Evolutionary conservation across 2,797 vertebrate genomes (phyloP), one percentile per base, ranked within the genome.

Genomic region (Antennarius maculatus): DNA sequence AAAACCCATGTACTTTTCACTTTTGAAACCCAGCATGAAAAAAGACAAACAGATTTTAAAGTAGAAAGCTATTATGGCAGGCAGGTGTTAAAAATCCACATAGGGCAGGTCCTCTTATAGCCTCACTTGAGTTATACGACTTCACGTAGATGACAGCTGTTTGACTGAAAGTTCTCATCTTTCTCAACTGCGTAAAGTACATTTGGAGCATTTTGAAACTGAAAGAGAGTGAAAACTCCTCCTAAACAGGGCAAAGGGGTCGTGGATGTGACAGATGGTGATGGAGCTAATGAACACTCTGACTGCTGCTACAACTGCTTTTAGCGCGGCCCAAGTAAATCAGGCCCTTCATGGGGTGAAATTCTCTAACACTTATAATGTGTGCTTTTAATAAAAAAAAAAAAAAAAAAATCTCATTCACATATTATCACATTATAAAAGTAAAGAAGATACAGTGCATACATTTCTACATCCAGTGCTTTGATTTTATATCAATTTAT

Each of bases 231-330:
- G 27, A 76, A 77, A 80, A 76, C 84, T 61, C 76, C 76, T 86
- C 86, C 89, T 61, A 87, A 86, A 66, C 83, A 71, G 77, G 78
- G 66, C 84, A 79, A 52, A 66, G 29, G 60, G 71, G 66, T 7
- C 14, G 28, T 71, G 66, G 57, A 66, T 63, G 78, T 76, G 63
- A 76, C 57, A 71, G 68, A 66, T 60, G 37, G 55, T 41, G 60
- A 72, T 84, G 43, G 71, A 82, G 61, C 77, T 17, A 57, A 78
- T 83, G 78, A 83, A 79, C 69, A 76, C 62, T 71, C 59, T 17
- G 66, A 69, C 60, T 57, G 23, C 53, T 56, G 55, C 61, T 62
- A 42, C 0, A 8, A 18, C 69, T 60, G 74, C 71, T 80, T 75
- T 85, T 73, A 65, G 53, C 72, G 53, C 54, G 50, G 70, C 66